Evolutionary conservation across 53 echinoderm and acorn worm species (phyloP).

Genomic region (Glandiceps talaboti): DNA sequence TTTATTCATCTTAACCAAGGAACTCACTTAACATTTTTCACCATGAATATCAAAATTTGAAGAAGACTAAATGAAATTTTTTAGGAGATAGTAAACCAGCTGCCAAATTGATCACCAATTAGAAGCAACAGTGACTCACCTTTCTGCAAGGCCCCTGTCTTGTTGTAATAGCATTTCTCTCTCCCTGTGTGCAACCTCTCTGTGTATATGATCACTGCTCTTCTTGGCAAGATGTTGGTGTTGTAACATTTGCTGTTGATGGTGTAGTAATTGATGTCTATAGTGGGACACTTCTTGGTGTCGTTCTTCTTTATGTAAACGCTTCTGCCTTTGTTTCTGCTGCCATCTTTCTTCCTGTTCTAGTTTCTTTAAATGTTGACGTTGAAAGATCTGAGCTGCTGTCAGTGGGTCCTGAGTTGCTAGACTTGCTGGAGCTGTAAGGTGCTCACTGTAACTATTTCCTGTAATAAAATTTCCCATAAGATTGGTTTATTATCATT

Average conservation of each 20-base stretch:
- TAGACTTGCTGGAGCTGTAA: neutral
- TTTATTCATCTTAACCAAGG: too few relatives aligned
- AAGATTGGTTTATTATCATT: too few relatives aligned
- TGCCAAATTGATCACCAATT: too few relatives aligned
- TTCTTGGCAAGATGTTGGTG: neutral
- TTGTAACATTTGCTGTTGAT: neutral
- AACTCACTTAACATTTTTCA: too few relatives aligned
- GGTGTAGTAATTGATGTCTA: neutral
- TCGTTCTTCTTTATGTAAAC: neutral
- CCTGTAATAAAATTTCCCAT: too few relatives aligned
- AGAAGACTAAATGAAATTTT: too few relatives aligned
- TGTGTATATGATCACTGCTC: conserved; percentile 6
- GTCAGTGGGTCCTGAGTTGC: neutral
- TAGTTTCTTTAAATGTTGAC: neutral
- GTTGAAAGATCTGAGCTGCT: neutral
- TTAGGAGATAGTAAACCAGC: too few relatives aligned
- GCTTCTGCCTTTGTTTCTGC: neutral
- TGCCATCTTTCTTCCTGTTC: neutral
- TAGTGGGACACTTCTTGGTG: neutral
- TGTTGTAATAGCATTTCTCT: conserved; percentile 59
- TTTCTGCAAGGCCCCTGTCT: conserved; percentile 58
- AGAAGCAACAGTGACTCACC: conserved; percentile 36
- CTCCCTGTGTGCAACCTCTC: conserved; percentile 41
- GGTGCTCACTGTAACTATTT: neutral
- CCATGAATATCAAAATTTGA: too few relatives aligned